Evolutionary conservation across 2,797 vertebrate genomes (phyloP).

Genomic region (Uromys caudimaculatus): DNA sequence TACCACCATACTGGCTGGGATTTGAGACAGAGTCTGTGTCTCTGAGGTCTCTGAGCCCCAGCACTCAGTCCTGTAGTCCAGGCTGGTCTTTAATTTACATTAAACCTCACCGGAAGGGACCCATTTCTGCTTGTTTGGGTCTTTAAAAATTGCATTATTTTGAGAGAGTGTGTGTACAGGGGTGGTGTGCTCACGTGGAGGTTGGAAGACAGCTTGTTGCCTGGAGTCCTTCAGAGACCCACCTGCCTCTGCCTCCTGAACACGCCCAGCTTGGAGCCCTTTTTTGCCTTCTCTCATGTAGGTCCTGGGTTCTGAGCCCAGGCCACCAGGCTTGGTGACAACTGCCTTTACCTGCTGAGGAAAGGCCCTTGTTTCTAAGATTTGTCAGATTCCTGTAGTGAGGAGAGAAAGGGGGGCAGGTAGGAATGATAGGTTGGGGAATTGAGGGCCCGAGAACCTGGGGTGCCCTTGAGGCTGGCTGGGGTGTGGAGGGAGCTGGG

Average conservation of each 20-base stretch:
- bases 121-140: not conserved
- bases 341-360: not conserved
- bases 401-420: not conserved
- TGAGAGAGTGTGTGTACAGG: not conserved
- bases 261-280: not conserved
- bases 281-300: not conserved
- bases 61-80: not conserved
- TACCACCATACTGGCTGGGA: not conserved
- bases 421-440: too few species aligned
- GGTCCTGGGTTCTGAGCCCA: not conserved
- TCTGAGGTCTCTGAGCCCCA: not conserved
- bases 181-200: not conserved
- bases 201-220: not conserved
- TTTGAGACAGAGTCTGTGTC: not conserved
- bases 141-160: not conserved
- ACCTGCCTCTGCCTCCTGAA: not conserved
- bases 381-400: not conserved
- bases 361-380: not conserved
- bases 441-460: not conserved
- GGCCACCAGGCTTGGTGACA: not conserved
- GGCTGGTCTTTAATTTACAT: not conserved
- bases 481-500: not conserved
- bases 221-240: too few species aligned
- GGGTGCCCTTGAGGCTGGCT: not conserved
- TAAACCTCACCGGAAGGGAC: not conserved